phyloP scores from a whole-genome alignment of 2,888 invertebrate species.

The Pedicia rivosa region DNA sequence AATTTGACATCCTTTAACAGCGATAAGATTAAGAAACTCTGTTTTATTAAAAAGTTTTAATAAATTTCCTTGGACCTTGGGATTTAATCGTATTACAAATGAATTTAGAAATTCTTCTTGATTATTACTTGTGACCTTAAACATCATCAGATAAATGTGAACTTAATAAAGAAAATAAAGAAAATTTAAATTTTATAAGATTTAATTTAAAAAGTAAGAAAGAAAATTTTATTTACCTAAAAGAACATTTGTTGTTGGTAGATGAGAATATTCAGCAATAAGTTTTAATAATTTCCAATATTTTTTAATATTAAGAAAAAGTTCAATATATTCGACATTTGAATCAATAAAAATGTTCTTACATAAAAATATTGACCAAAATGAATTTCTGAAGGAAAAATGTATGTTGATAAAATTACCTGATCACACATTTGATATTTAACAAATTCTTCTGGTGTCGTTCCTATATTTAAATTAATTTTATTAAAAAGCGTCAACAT shows the following conservation, averaged over 20 bases:
- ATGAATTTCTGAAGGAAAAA: not conserved
- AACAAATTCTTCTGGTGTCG: constrained; percentile 8
- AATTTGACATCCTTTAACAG: not conserved
- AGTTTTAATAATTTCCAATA: not conserved
- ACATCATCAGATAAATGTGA: constrained; percentile 8
- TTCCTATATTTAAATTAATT: no score
- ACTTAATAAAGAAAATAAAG: constrained; percentile 2
- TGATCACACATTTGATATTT: constrained; percentile 8
- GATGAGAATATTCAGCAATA: not conserved
- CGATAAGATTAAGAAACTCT: constrained; percentile 2
- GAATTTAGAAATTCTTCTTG: constrained; percentile 2
- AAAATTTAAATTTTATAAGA: not conserved
- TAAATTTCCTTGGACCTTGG: constrained; percentile 2
- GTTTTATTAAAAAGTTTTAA: constrained; percentile 4
- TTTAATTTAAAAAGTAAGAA: not conserved
- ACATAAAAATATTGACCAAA: not conserved
- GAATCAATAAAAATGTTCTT: not conserved
- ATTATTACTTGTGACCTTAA: constrained; percentile 6
- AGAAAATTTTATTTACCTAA: not conserved
- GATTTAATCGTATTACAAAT: constrained; percentile 2
- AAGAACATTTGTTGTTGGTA: not conserved
- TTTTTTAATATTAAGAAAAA: not conserved
- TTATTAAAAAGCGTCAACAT: no score
- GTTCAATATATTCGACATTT: not conserved
- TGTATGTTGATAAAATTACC: not conserved